phyloP scores from a whole-genome alignment of 2,888 invertebrate genomes.

The Meteorus cinctellus region DNA sequence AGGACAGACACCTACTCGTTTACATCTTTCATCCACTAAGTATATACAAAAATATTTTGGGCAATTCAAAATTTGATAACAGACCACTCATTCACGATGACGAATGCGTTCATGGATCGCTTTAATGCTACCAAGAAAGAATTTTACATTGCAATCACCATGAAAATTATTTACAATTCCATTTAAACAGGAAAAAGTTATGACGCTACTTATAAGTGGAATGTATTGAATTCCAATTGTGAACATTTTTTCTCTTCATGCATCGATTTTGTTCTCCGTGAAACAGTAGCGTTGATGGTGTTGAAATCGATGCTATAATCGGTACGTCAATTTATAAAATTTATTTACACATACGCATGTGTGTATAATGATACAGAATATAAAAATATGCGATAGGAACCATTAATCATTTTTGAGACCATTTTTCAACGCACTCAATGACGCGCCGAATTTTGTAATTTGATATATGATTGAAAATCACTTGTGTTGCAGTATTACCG shows the following conservation, averaged over 20 bases:
- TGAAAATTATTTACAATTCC: not conserved
- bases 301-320: not conserved
- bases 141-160: not conserved
- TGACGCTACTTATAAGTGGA: constrained; percentile 11
- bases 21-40: not conserved
- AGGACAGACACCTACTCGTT: not conserved
- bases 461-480: not conserved
- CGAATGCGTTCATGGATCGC: not conserved
- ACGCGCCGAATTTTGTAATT: not conserved
- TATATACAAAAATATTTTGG: constrained; percentile 4
- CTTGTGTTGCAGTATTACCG: not conserved
- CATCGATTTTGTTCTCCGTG: not conserved
- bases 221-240: constrained; percentile 10
- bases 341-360: not conserved
- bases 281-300: not conserved
- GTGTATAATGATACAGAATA: not conserved
- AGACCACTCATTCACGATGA: not conserved
- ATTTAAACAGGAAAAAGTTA: constrained; percentile 11
- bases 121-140: not conserved
- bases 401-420: not conserved
- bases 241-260: not conserved
- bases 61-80: constrained; percentile 1
- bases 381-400: constrained; percentile 19
- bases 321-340: not conserved
- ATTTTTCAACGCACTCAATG: not conserved